Evolutionary conservation across 2,113 vertebrate genomes (phyloP).

Genomic region (Elaphurus davidianus): DNA sequence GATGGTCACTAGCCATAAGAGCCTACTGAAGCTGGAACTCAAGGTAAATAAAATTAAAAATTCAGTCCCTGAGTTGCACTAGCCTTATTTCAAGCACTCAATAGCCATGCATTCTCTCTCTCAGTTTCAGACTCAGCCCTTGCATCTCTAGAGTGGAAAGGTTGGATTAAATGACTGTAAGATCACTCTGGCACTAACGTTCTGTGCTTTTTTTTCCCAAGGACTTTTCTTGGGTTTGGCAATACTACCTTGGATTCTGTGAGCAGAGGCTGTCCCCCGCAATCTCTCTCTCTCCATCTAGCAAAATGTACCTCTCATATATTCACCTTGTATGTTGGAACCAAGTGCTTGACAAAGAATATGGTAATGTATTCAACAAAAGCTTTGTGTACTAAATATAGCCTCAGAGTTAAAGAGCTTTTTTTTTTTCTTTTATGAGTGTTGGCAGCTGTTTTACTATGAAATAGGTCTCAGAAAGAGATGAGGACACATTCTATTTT

Average conservation of each 20-base stretch:
- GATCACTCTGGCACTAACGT: neutral
- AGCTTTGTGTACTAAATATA: conserved; percentile 74
- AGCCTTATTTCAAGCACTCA: neutral
- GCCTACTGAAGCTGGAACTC: neutral
- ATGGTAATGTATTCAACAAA: conserved; percentile 72
- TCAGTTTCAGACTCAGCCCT: neutral
- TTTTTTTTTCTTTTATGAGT: conserved; percentile 62
- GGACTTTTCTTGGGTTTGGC: neutral
- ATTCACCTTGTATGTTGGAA: conserved; percentile 29
- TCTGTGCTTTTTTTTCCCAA: neutral
- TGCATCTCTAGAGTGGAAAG: neutral
- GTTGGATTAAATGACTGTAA: neutral
- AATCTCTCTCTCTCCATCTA: neutral
- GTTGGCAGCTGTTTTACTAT: conserved; percentile 70
- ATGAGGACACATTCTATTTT: conserved; percentile 61
- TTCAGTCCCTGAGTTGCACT: neutral
- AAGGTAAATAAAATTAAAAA: neutral
- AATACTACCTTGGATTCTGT: neutral
- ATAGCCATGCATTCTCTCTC: neutral
- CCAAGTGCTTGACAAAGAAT: conserved; percentile 60
- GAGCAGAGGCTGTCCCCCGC: neutral
- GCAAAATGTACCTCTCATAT: neutral
- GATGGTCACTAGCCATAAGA: neutral
- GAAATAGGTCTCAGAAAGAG: conserved; percentile 48
- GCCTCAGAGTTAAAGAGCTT: conserved; percentile 23